phyloP scores from a whole-genome alignment of 2,797 vertebrate genomes.

The Neosilurus mollespiculum region DNA sequence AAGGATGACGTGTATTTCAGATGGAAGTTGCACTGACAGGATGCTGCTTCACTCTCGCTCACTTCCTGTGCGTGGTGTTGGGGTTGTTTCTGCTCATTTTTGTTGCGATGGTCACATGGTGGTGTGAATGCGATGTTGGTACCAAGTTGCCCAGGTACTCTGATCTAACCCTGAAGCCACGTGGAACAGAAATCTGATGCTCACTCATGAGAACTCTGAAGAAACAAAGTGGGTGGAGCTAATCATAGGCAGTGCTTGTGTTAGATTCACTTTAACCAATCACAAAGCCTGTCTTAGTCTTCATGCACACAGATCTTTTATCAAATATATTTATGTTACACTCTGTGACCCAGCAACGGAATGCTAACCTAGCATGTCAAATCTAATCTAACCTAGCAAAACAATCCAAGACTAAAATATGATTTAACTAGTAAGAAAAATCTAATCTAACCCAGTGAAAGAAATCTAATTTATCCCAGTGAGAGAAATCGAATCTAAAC shows the following conservation, averaged over 20 bases:
- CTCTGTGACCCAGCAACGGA: not conserved
- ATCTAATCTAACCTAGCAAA: not conserved
- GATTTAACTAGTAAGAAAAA: not conserved
- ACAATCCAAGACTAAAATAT: too few relatives aligned
- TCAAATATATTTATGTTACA: not conserved
- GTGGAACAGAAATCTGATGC: not conserved
- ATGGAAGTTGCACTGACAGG: constrained; percentile 48
- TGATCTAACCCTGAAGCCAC: constrained; percentile 26
- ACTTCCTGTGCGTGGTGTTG: constrained; percentile 40
- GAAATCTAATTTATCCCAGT: not conserved
- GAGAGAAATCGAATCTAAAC: not conserved
- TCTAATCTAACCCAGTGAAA: not conserved
- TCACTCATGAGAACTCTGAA: not conserved
- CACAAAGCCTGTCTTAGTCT: not conserved
- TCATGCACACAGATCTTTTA: not conserved
- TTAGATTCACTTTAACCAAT: not conserved
- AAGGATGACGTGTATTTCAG: not conserved
- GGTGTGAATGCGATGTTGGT: not conserved
- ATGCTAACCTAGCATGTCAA: not conserved
- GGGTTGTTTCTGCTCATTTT: constrained; percentile 33
- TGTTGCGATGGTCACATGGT: constrained; percentile 10
- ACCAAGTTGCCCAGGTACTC: constrained; percentile 22
- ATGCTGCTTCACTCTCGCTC: constrained; percentile 46
- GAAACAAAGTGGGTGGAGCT: not conserved
- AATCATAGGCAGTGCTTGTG: not conserved